Evolutionary conservation across 2,113 vertebrate species (phyloP), one percentile per base, ranked within the genome.

Genomic region (Actinemys pallida): DNA sequence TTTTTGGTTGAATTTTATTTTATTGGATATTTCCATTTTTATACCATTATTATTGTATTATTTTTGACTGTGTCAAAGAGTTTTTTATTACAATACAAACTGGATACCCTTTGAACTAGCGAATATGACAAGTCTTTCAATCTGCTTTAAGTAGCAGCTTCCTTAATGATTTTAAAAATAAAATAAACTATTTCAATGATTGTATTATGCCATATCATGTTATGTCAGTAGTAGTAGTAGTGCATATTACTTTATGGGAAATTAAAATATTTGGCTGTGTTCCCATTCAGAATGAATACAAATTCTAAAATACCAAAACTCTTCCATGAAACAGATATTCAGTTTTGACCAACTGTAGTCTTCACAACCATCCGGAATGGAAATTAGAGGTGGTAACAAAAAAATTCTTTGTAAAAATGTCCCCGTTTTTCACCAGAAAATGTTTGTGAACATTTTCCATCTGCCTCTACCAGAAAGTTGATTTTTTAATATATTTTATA

Each of bases 361-460:
- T 19, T 69, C 17, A n/a, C 62, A 69, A 31, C 29, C 14, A 31
- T 62, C 29, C 3, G 7, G 31, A 17, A 31, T 24, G 31, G 49
- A 81, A 81, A n/a, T 50, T 54, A 81, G n/a, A 54, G 20, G 35
- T n/a, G 29, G 10, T 81, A 10, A 81, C 24, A 89, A 92, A 39
- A 5, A 52, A 82, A 89, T 82, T 78, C 25, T 9, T 25, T 86
- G 50, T 4, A 35, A n/a, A 59, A 65, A 2, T 35, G 29, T 89
- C 47, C 25, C n/a, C 83, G 1, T 89, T 92, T 94, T 91, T 93
- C 42, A 92, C 39, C 69, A 89, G 42, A 92, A 95, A 50, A 22
- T 35, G 24, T 76, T 89, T 85, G 10, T 86, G 75, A 5, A 4
- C 90, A 54, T 35, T 85, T 94, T 89, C 90, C 93, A 2, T 76